Percentiles rank a stretch among this genome's conserved stretches.
phyloP scores from a whole-genome alignment of 1,140 invertebrate species.

The Brevipalpus yothersi region DNA sequence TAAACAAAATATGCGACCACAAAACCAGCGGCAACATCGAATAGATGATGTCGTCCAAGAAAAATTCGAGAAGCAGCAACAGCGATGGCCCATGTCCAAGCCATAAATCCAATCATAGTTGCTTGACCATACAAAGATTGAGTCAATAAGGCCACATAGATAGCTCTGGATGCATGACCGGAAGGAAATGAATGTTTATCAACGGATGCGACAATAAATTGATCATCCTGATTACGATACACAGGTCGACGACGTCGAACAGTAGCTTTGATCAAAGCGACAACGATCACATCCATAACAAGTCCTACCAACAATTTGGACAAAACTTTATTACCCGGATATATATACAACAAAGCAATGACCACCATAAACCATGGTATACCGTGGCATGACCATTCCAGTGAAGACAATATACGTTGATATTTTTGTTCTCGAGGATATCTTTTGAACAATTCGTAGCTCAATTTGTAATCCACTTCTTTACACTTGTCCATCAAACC shows the following conservation, averaged over 20 bases:
- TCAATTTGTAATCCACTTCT: neutral
- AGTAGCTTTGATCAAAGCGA: conserved; percentile 53
- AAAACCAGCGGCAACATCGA: conserved; percentile 51
- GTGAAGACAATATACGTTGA: neutral
- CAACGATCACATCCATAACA: conserved; percentile 53
- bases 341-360: conserved; percentile 38
- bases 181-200: conserved; percentile 91
- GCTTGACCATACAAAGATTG: conserved; percentile 20
- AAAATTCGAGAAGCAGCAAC: conserved; percentile 54
- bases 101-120: conserved; percentile 16
- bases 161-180: conserved; percentile 68
- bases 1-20: neutral
- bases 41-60: conserved; percentile 53
- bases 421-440: neutral
- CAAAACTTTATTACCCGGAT: conserved; percentile 42
- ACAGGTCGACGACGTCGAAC: conserved; percentile 46
- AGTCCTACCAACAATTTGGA: conserved; percentile 61
- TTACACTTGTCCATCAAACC: neutral
- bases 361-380: conserved; percentile 49
- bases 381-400: conserved; percentile 69
- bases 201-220: conserved; percentile 24
- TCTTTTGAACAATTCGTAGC: neutral
- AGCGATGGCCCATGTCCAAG: conserved; percentile 43
- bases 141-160: conserved; percentile 37
- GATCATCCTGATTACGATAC: conserved; percentile 32